Evolutionary conservation across 2,888 invertebrate genomes (phyloP).

Genomic region (Amphipyra tragopoginis): DNA sequence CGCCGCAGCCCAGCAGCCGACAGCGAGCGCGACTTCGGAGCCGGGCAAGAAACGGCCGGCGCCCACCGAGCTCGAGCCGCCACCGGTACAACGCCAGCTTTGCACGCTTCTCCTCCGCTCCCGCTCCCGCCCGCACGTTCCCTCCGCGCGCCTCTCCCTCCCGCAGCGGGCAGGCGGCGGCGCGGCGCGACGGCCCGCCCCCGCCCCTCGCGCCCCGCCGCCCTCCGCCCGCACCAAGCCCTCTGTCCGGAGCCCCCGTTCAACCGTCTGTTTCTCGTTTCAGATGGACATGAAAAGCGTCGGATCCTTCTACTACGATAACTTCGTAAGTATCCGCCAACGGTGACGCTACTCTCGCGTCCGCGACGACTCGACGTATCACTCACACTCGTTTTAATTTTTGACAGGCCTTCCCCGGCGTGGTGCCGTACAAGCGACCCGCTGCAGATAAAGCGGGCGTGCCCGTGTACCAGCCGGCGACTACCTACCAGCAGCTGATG

Average conservation of each 20-base stretch:
- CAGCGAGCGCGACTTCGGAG: constrained; percentile 92
- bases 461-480: constrained; percentile 98
- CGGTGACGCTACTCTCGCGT: constrained; percentile 13
- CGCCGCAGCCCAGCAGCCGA: constrained; percentile 91
- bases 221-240: constrained; percentile 74
- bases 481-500: constrained; percentile 98
- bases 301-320: constrained; percentile 98
- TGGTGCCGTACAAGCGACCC: constrained; percentile 98
- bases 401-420: constrained; percentile 97
- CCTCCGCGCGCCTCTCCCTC: constrained; percentile 71
- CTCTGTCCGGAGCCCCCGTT: constrained; percentile 68
- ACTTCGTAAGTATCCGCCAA: constrained; percentile 95
- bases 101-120: constrained; percentile 90
- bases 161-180: constrained; percentile 67
- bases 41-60: constrained; percentile 98
- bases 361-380: background rate
- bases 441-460: constrained; percentile 99
- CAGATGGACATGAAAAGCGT: constrained; percentile 99
- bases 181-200: constrained; percentile 71
- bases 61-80: constrained; percentile 91
- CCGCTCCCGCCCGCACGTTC: constrained; percentile 77
- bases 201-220: constrained; percentile 79
- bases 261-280: constrained; percentile 90
- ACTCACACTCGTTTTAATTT: constrained; percentile 34
- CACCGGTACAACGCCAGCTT: constrained; percentile 97